phyloP scores from a whole-genome alignment of 2,113 vertebrate species.

The Coptodon bakossiorum region DNA sequence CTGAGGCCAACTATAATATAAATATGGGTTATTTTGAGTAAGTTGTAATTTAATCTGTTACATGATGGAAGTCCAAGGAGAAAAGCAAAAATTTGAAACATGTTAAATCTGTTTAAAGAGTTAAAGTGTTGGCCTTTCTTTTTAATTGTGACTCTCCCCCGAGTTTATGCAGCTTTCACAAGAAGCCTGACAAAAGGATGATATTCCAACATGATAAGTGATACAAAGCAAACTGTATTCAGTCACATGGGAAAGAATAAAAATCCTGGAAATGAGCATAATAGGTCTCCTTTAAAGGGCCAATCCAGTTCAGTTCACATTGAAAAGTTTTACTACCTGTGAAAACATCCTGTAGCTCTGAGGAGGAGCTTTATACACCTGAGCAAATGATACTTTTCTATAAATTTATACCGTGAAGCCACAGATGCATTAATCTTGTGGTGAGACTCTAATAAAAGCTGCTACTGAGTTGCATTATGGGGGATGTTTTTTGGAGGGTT shows the following conservation, averaged over 20 bases:
- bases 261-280: not conserved
- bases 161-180: not conserved
- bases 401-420: not conserved
- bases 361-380: not conserved
- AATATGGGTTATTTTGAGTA: not conserved
- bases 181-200: fast-evolving
- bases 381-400: not conserved
- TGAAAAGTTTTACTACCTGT: not conserved
- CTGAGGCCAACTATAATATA: not conserved
- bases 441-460: not conserved
- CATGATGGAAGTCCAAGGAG: not conserved
- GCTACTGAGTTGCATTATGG: not conserved
- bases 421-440: fast-evolving
- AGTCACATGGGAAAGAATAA: not conserved
- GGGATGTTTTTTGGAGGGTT: not conserved
- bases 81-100: not conserved
- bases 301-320: not conserved
- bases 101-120: not conserved
- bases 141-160: fast-evolving
- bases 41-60: not conserved
- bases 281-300: not conserved
- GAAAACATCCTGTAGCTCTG: not conserved
- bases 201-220: fast-evolving
- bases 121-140: fast-evolving
- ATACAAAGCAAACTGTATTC: not conserved